Base-by-base conservation (phyloP, 1,140 invertebrate genomes). In the Protaetia brevitarsis region DNA sequence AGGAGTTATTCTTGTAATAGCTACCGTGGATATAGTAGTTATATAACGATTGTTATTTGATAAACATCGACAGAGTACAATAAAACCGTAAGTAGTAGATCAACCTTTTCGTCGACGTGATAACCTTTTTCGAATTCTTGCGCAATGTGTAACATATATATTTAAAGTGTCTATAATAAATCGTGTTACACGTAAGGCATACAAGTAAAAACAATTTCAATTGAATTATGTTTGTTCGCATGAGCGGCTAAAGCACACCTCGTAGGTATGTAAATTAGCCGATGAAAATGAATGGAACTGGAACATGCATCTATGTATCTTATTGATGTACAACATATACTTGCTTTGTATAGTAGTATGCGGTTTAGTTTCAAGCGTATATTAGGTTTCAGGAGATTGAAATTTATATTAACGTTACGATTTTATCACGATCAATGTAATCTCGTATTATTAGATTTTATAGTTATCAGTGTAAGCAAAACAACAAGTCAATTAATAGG, bases 251-350 rank as follows among this genome's bases (percentile, higher is more conserved):
- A 51, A n/a, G n/a, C n/a, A n/a, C n/a, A n/a, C n/a, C n/a, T n/a
- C n/a, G n/a, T n/a, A n/a, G 19, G 41, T 51, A 51, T 51, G 41
- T 23, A 51, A 51, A 51, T 51, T 51, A 51, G 41, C 41, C 41
- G 19, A 51, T 51, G 19, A 51, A 51, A 51, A 51, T 19, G 41
- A 51, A 51, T 51, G 41, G 19, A 51, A 16, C 8, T 51, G 26
- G 10, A 51, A 51, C 41, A 51, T 51, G 19, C 41, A 51, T 19
- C 3, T 23, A 19, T 51, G 26, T 51, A n/a, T n/a, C n/a, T n/a
- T n/a, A n/a, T n/a, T n/a, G n/a, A n/a, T n/a, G n/a, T n/a, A n/a
- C n/a, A n/a, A n/a, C n/a, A n/a, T n/a, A n/a, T n/a, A n/a, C n/a
- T n/a, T n/a, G n/a, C n/a, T n/a, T n/a, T n/a, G n/a, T n/a, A n/a